phyloP scores from a whole-genome alignment of 2,888 invertebrate genomes.

The Chymomyza fuscimana region DNA sequence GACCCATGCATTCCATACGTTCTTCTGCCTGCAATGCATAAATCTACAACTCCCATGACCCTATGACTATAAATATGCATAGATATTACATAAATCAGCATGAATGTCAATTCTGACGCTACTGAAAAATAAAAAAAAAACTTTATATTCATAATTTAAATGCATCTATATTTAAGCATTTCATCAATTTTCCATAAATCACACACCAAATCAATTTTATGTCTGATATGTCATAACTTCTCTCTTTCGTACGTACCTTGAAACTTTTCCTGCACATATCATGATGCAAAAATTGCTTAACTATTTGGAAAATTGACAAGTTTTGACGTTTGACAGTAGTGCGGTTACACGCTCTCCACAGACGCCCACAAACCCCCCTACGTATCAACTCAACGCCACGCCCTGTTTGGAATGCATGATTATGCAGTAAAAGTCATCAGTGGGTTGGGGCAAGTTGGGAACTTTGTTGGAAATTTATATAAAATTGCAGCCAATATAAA shows the following conservation, averaged over 20 bases:
- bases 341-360: conserved; percentile 37
- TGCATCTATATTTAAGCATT: conserved; percentile 29
- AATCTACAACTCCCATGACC: too few species aligned
- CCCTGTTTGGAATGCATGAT: conserved; percentile 36
- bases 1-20: too few species aligned
- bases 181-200: conserved; percentile 68
- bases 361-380: neutral
- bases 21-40: too few species aligned
- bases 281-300: conserved; percentile 61
- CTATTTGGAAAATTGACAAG: conserved; percentile 73
- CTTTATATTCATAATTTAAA: neutral
- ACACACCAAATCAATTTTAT: conserved; percentile 50
- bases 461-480: conserved; percentile 18
- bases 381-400: neutral
- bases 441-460: neutral
- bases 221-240: conserved; percentile 16
- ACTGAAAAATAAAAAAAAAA: neutral
- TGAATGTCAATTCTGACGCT: conserved; percentile 30
- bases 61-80: neutral
- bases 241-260: neutral
- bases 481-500: conserved; percentile 39
- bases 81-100: conserved; percentile 48
- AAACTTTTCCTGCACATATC: conserved; percentile 36
- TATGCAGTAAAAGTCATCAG: conserved; percentile 41
- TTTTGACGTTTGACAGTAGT: conserved; percentile 61